phyloP scores from a whole-genome alignment of 2,113 vertebrate genomes.

The Barnardius zonarius region DNA sequence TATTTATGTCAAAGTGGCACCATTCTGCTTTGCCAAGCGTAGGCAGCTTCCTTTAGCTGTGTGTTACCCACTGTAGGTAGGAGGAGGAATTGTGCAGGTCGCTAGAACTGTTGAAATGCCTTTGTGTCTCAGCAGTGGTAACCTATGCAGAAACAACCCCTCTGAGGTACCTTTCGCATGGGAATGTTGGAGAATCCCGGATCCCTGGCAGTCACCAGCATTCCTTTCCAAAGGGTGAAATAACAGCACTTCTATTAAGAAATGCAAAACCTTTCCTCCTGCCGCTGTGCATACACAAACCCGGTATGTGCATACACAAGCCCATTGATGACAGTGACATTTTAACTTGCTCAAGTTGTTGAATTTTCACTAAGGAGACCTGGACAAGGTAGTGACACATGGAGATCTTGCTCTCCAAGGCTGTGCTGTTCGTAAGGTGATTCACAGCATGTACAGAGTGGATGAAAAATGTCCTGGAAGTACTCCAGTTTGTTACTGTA shows the following conservation, averaged over 20 bases:
- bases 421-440: not conserved
- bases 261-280: not conserved
- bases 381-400: not conserved
- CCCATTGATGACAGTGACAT: not conserved
- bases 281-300: not conserved
- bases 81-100: not conserved
- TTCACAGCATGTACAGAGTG: not conserved
- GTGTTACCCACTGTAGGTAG: not conserved
- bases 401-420: not conserved
- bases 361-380: not conserved
- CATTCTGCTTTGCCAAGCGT: not conserved
- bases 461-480: not conserved
- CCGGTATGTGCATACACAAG: not conserved
- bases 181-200: not conserved
- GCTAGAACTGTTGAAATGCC: fast-evolving
- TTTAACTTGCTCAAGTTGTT: not conserved
- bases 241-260: not conserved
- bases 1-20: not conserved
- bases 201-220: not conserved
- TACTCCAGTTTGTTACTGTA: not conserved
- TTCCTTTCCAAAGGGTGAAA: not conserved
- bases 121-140: not conserved
- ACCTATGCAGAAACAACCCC: not conserved
- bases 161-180: not conserved
- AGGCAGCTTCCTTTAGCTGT: not conserved